phyloP scores from a whole-genome alignment of 2,888 invertebrate species.

The Arrhopalites spinosus region DNA sequence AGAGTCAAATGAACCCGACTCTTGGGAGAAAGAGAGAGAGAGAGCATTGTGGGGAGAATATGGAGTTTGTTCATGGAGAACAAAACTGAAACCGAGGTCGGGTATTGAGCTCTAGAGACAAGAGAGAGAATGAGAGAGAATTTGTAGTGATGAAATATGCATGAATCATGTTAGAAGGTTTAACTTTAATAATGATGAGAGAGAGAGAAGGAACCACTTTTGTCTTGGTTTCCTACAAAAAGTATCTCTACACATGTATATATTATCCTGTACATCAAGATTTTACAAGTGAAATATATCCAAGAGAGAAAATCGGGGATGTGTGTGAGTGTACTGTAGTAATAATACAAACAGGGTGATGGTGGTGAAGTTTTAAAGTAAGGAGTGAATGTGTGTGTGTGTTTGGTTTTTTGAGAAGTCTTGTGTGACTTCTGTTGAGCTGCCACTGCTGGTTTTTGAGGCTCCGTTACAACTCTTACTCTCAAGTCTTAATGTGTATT shows the following conservation, averaged over 20 bases:
- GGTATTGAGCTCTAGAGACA: slow-evolving; percentile 5
- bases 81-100: background rate
- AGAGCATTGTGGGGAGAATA: slow-evolving; percentile 15
- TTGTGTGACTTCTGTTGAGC: background rate
- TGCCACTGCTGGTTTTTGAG: background rate
- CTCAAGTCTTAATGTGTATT: slow-evolving; percentile 5
- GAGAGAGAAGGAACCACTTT: slow-evolving; percentile 25
- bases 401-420: too few species aligned
- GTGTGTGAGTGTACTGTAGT: background rate
- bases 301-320: background rate
- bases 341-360: slow-evolving; percentile 14
- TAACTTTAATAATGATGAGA: slow-evolving; percentile 33
- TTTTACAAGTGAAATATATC: background rate
- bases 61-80: background rate
- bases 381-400: too few species aligned
- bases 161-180: slow-evolving; percentile 37
- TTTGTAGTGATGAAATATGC: slow-evolving; percentile 40
- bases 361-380: too few species aligned
- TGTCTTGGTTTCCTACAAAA: background rate
- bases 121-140: background rate
- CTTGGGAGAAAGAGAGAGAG: slow-evolving; percentile 34
- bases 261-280: background rate
- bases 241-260: background rate
- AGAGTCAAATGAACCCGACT: slow-evolving; percentile 40
- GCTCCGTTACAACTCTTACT: slow-evolving; percentile 6